Conservation (phyloP, 2,113 vertebrate species). For the Mola mola region DNA sequence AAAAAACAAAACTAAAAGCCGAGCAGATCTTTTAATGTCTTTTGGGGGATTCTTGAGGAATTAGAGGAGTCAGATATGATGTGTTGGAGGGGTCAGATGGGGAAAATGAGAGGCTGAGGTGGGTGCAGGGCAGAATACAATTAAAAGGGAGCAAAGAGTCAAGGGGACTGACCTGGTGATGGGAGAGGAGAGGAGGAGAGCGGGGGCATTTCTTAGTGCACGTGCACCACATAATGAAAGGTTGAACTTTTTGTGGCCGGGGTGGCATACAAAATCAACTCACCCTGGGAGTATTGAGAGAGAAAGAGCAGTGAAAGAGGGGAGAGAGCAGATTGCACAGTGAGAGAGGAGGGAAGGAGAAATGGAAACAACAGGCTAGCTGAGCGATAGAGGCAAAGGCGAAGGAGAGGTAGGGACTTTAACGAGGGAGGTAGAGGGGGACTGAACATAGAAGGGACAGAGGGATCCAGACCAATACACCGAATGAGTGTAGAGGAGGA, state of each 20-base stretch:
- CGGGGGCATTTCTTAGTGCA: conserved; percentile 63
- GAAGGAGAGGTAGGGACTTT: conserved; percentile 59
- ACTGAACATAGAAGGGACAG: conserved; percentile 49
- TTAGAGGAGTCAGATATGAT: conserved; percentile 23
- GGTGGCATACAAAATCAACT: conserved; percentile 90
- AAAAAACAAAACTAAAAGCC: conserved; percentile 1
- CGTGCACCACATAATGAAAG: conserved; percentile 86
- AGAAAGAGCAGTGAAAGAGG: conserved; percentile 17
- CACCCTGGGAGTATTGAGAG: conserved; percentile 82
- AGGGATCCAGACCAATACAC: conserved; percentile 38
- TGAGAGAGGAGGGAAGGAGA: conserved; percentile 71
- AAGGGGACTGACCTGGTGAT: conserved; percentile 85
- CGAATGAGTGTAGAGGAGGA: conserved; percentile 71
- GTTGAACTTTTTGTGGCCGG: conserved; percentile 84
- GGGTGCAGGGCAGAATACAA: conserved; percentile 76
- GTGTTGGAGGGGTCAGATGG: conserved; percentile 29
- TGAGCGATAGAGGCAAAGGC: conserved; percentile 47
- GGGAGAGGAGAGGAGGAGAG: conserved; percentile 69
- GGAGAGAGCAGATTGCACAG: conserved; percentile 3
- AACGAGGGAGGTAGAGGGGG: conserved; percentile 60
- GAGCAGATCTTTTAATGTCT: conserved; percentile 16
- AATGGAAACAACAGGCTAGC: conserved; percentile 57
- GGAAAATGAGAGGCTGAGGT: conserved; percentile 50
- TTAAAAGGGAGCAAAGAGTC: conserved; percentile 80
- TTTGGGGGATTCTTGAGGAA: conserved; percentile 54